Conservation (phyloP, 2,888 invertebrate species). For the Acleris sparsana region DNA sequence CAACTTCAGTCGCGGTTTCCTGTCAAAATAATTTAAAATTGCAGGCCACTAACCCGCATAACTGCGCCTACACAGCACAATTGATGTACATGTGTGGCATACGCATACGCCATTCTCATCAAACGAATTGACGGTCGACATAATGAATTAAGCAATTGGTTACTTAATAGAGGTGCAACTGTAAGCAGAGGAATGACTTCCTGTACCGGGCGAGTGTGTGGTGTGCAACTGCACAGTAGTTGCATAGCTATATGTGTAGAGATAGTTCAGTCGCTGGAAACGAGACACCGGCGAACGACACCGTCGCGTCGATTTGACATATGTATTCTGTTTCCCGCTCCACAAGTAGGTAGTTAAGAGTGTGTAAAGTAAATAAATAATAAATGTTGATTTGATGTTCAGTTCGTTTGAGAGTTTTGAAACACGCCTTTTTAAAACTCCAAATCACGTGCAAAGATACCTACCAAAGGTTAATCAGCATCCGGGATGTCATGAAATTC, state of each 20-base stretch:
- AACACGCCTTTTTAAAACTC: no score
- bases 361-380: not conserved
- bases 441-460: constrained; percentile 13
- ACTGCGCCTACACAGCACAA: constrained; percentile 12
- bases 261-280: constrained; percentile 47
- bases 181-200: constrained; percentile 53
- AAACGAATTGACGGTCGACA: constrained; percentile 22
- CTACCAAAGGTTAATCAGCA: constrained; percentile 31
- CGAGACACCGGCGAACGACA: constrained; percentile 58
- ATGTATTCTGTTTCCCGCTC: not conserved
- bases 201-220: constrained; percentile 49
- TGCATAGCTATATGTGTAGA: constrained; percentile 32
- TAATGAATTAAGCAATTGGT: constrained; percentile 34
- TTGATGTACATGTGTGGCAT: constrained; percentile 10
- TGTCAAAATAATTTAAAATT: constrained; percentile 16
- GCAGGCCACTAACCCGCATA: constrained; percentile 21
- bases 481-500: constrained; percentile 26
- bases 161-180: constrained; percentile 45
- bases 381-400: no score
- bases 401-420: no score
- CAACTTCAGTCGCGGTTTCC: not conserved
- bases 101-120: constrained; percentile 18
- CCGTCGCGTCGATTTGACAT: constrained; percentile 8
- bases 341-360: not conserved
- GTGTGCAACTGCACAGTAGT: constrained; percentile 23